These are phyloP conservation scores for Acheta domesticus DNA, from an alignment of 2,888 invertebrate genomes.

Conservation along the genomic window DNA sequence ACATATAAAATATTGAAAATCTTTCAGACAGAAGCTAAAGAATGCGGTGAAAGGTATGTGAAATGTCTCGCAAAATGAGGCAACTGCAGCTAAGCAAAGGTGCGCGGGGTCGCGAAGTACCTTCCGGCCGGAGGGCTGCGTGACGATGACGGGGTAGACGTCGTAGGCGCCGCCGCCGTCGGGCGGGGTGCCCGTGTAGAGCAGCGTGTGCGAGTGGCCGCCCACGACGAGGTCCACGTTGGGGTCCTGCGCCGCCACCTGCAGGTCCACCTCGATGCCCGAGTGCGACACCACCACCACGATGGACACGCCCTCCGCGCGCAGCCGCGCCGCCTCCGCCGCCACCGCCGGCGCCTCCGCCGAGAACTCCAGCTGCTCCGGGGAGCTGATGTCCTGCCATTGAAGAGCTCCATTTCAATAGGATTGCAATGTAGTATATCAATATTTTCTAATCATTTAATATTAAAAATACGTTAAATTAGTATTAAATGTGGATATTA, in stretches of 20 bases:
- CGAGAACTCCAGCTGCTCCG: constrained; percentile 64
- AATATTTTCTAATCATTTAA: too few relatives aligned
- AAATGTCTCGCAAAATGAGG: too few relatives aligned
- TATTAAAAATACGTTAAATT: too few relatives aligned
- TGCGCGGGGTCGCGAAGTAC: constrained; percentile 31
- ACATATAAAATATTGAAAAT: too few relatives aligned
- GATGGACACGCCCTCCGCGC: constrained; percentile 64
- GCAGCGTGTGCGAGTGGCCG: constrained; percentile 76
- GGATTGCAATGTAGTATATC: too few relatives aligned
- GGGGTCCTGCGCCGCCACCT: constrained; percentile 53
- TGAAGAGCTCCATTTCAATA: too few relatives aligned
- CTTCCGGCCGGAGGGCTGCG: constrained; percentile 40
- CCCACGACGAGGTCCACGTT: constrained; percentile 81
- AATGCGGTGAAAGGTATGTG: too few relatives aligned
- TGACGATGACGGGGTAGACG: constrained; percentile 48
- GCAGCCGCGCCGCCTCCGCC: constrained; percentile 61
- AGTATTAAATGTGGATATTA: too few relatives aligned
- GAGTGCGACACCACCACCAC: constrained; percentile 82
- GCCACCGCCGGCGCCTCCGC: constrained; percentile 66
- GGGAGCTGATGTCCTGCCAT: constrained; percentile 61
- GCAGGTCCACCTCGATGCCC: constrained; percentile 58
- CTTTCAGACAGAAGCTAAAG: too few relatives aligned
- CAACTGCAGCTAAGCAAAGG: too few relatives aligned
- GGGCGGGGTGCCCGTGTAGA: constrained; percentile 56
- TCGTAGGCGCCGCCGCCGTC: constrained; percentile 45